Percentiles rank a stretch among this genome's conserved stretches.
Evolutionary conservation across 2,797 vertebrate species (phyloP).

Genomic region (Danio aesculapii): DNA sequence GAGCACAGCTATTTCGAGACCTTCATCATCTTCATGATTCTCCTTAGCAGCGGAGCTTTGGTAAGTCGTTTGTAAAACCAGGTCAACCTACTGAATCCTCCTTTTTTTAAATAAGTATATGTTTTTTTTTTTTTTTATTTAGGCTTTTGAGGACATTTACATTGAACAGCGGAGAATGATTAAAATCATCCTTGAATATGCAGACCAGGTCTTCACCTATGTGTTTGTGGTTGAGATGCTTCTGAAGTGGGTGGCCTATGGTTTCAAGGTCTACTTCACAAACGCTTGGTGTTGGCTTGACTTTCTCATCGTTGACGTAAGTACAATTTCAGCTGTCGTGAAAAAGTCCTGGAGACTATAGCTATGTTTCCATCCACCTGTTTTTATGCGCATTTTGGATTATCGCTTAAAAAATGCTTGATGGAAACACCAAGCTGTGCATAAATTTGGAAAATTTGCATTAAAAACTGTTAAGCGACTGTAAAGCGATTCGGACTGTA

Average conservation of each 20-base stretch:
- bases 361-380: too few relatives aligned
- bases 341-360: too few relatives aligned
- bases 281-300: constrained; percentile 98
- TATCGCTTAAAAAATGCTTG: too few relatives aligned
- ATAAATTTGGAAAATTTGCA: too few relatives aligned
- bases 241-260: constrained; percentile 94
- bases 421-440: too few relatives aligned
- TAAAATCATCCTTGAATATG: constrained; percentile 89
- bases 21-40: constrained; percentile 98
- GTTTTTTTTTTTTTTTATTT: constrained; percentile 5
- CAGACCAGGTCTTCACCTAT: constrained; percentile 94
- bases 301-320: constrained; percentile 94
- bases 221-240: constrained; percentile 95
- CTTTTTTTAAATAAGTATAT: neutral
- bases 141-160: constrained; percentile 98
- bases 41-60: constrained; percentile 94
- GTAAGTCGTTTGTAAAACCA: constrained; percentile 69
- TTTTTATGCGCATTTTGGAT: too few relatives aligned
- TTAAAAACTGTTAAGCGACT: too few relatives aligned
- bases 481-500: too few relatives aligned
- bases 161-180: constrained; percentile 86
- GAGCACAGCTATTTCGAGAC: constrained; percentile 96
- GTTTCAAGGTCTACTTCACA: constrained; percentile 95
- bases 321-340: constrained; percentile 55
- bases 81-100: neutral